Evolutionary conservation across 1,140 invertebrate genomes (phyloP).

Genomic region (Anadara kagoshimensis): DNA sequence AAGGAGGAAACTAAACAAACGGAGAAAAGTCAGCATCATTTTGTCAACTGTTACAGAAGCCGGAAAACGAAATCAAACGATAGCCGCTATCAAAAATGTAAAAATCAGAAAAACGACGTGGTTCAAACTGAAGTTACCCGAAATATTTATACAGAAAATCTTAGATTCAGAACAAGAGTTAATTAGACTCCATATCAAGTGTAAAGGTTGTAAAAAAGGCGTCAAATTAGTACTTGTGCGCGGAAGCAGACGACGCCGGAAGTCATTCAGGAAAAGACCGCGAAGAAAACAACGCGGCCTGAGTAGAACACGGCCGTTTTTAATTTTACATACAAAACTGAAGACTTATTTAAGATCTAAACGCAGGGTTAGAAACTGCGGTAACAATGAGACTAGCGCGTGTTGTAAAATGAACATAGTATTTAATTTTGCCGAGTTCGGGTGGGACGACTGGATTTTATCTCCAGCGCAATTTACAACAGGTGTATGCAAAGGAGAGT

Average conservation of each 20-base stretch:
- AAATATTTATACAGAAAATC: slow-evolving; percentile 13
- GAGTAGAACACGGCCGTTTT: slow-evolving; percentile 16
- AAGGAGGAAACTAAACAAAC: slow-evolving; percentile 3
- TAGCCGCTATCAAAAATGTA: slow-evolving; percentile 8
- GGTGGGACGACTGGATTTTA: slow-evolving; percentile 6
- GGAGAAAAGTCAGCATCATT: slow-evolving; percentile 11
- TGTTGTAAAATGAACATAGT: slow-evolving; percentile 11
- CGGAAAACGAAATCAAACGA: background rate
- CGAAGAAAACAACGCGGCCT: background rate
- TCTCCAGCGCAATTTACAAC: slow-evolving; percentile 2
- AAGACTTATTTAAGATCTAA: slow-evolving; percentile 15
- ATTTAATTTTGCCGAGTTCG: slow-evolving; percentile 3
- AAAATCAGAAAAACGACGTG: slow-evolving; percentile 37
- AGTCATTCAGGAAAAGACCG: background rate
- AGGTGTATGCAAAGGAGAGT: slow-evolving; percentile 5
- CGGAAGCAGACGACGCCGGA: background rate
- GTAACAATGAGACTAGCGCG: background rate
- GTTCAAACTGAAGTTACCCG: slow-evolving; percentile 35
- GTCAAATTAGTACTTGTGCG: slow-evolving; percentile 7
- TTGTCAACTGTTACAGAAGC: slow-evolving; percentile 19
- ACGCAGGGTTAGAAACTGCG: background rate
- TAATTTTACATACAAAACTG: slow-evolving; percentile 21
- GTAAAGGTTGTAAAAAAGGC: slow-evolving; percentile 4
- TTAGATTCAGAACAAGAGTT: background rate
- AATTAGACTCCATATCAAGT: slow-evolving; percentile 9